These are phyloP conservation scores for Myxocyprinus asiaticus DNA, from an alignment of 2,113 vertebrate genomes.

Conservation along the genomic window DNA sequence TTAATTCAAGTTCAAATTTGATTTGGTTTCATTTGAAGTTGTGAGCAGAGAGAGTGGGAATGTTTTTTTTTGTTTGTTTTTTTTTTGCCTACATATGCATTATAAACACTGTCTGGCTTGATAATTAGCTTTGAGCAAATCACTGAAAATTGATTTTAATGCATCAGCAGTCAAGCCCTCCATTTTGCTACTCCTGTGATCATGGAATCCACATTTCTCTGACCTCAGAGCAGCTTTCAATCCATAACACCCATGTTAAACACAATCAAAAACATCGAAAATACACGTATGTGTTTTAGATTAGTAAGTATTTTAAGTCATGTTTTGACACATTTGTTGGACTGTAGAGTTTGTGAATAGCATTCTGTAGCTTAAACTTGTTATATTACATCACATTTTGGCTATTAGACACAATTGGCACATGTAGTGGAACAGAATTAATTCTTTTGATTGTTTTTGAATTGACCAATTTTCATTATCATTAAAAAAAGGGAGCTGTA, in stretches of 20 bases:
- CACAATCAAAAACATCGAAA: neutral
- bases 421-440: constrained; percentile 2
- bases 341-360: neutral
- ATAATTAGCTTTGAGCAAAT: constrained; percentile 30
- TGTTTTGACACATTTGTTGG: constrained; percentile 11
- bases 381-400: neutral
- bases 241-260: constrained; percentile 5
- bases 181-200: neutral
- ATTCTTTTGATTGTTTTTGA: constrained; percentile 20
- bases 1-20: constrained; percentile 63
- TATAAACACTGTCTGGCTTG: constrained; percentile 21
- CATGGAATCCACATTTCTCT: constrained; percentile 11
- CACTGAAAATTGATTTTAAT: constrained; percentile 34
- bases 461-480: constrained; percentile 25
- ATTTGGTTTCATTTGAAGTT: constrained; percentile 47
- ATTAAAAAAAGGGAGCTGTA: constrained; percentile 6
- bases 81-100: neutral
- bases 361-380: neutral
- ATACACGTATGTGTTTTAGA: neutral
- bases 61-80: constrained; percentile 19
- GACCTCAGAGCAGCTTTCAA: constrained; percentile 20
- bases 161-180: constrained; percentile 1
- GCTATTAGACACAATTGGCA: neutral
- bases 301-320: constrained; percentile 18
- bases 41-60: constrained; percentile 14